Evolutionary conservation across 2,797 vertebrate genomes (phyloP), one percentile per base, ranked within the genome.

Genomic region (Neostethus bicornis): DNA sequence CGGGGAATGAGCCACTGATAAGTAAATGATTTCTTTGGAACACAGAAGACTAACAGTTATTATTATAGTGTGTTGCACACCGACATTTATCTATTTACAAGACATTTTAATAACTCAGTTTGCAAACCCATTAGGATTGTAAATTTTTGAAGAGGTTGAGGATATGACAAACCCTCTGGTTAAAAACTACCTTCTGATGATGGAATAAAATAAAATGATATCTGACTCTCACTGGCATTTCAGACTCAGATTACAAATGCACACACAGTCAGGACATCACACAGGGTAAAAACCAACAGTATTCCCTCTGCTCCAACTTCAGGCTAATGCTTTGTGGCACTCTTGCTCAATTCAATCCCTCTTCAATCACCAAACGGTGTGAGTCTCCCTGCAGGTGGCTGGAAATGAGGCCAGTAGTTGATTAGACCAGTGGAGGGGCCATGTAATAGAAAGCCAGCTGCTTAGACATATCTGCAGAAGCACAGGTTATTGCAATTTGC

Each of bases 361-460:
- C 65, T 70, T 84, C 81, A 77, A 80, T 86, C 79, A 80, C 70
- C 60, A 31, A 31, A 58, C 8, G 26, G 43, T 65, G 61, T 26
- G 13, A 67, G 35, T 56, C 38, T 67, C 75, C 57, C 61, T 54
- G 72, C 73, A 67, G 80, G 72, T 57, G 65, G 46, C 75, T 66
- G 56, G 70, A 77, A 85, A 83, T 68, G 60, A 73, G 75, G 67
- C 59, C 74, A 68, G 79, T 73, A 61, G 68, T 81, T 77, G 72
- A 87, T 89, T 82, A 74, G 80, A 76, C 43, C 56, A 20, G 68
- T 51, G 70, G 41, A 66, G 43, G n/a, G 66, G 66, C 0, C 0
- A 35, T 20, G 49, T 70, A 76, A 72, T 39, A 69, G 75, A 62
- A 52, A 37, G 26, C 62, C 13, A 59, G 51, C 51, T 71, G 73